A percentile compares a stretch with the other conserved stretches of the same genome.
Conservation (phyloP, 2,113 vertebrate species). For the Cephalopholis sonnerati region DNA sequence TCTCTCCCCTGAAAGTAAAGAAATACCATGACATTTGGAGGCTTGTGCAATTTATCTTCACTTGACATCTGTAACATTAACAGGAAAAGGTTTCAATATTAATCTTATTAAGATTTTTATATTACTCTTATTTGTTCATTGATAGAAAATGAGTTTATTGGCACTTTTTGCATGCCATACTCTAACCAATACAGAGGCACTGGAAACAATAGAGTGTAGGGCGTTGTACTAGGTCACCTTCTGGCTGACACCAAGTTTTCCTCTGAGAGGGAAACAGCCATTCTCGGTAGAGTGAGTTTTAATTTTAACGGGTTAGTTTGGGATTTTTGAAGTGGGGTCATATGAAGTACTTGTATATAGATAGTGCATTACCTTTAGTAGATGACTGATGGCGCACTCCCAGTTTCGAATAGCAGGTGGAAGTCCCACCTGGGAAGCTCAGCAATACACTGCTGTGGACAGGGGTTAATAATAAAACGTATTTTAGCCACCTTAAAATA, state of each 20-base stretch:
- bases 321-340: too few species aligned
- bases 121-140: slow-evolving; percentile 21
- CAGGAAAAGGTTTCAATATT: slow-evolving; percentile 12
- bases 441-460: too few species aligned
- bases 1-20: slow-evolving; percentile 10
- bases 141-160: neutral
- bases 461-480: too few species aligned
- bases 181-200: neutral
- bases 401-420: too few species aligned
- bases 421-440: too few species aligned
- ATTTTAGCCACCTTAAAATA: too few species aligned
- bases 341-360: too few species aligned
- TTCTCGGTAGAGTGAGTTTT: neutral
- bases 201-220: neutral
- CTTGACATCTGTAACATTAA: slow-evolving; percentile 19
- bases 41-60: slow-evolving; percentile 15
- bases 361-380: too few species aligned
- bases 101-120: slow-evolving; percentile 10
- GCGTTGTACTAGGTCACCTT: neutral
- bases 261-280: neutral
- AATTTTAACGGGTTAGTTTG: neutral
- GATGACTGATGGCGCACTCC: too few species aligned
- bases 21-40: slow-evolving; percentile 56
- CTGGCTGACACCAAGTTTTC: neutral
- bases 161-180: neutral